phyloP scores from a whole-genome alignment of 2,888 invertebrate genomes.

The Habroteleia sp. region DNA sequence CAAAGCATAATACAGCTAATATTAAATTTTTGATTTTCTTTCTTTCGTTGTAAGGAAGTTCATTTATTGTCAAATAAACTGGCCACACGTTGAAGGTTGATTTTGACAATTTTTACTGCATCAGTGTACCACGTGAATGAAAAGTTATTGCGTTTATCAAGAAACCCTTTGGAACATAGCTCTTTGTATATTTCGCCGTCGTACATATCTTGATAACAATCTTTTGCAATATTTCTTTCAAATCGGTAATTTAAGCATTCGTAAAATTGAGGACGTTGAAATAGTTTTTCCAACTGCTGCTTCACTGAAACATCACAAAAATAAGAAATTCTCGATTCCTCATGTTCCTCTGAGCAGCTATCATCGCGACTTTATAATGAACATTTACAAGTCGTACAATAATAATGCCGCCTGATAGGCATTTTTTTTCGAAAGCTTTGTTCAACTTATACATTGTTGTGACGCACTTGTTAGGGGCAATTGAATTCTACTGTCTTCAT shows the following conservation, averaged over 20 bases:
- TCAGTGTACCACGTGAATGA: conserved; percentile 63
- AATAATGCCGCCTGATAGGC: conserved; percentile 33
- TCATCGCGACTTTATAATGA: conserved; percentile 1
- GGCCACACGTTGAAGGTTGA: conserved; percentile 60
- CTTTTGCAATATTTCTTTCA: conserved; percentile 21
- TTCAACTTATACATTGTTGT: conserved; percentile 23
- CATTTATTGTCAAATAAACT: conserved; percentile 63
- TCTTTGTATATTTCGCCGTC: conserved; percentile 6
- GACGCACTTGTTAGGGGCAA: conserved; percentile 37
- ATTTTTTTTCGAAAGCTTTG: conserved; percentile 1
- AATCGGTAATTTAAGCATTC: conserved; percentile 58
- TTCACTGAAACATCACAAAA: conserved; percentile 23
- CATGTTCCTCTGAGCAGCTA: conserved; percentile 11
- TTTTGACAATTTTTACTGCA: conserved; percentile 60
- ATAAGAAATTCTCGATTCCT: conserved; percentile 13
- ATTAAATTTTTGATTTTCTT: conserved; percentile 62
- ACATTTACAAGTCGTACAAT: conserved; percentile 19
- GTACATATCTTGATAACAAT: conserved; percentile 37
- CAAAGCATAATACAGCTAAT: conserved; percentile 63
- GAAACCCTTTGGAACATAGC: conserved; percentile 28
- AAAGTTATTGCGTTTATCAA: conserved; percentile 20
- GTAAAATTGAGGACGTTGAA: conserved; percentile 28
- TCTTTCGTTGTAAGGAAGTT: conserved; percentile 60
- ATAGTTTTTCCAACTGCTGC: conserved; percentile 28
- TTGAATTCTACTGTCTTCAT: background rate